Evolutionary conservation across 2,113 vertebrate species (phyloP), one percentile per base, ranked within the genome.

Genomic region (Ameiurus melas): DNA sequence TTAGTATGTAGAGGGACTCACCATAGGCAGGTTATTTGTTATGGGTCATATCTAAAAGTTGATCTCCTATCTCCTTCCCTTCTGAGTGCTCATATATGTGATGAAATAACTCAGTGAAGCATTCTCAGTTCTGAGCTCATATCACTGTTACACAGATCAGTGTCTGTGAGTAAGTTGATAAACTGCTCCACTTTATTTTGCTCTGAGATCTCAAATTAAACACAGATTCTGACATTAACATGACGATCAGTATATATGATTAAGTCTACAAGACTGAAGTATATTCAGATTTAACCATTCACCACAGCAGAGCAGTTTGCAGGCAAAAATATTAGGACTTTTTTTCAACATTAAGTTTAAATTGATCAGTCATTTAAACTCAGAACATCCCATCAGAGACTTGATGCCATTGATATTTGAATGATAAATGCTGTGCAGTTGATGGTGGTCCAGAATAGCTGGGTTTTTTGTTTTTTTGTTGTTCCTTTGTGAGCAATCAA

Each of bases 171-270:
- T 57, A 57, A 57, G 55, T 19, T 57, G 55, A 57, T 57, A 57
- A 57, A 19, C 16, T 57, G 14, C 19, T 16, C 4, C 55, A 57
- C 55, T 19, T 57, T 19, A 57, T 5, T 4, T 19, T 57, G 55
- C 16, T 57, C 55, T 57, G 55, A 57, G 55, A 57, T 57, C 55
- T 57, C 16, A 22, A 60, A 60, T 73, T 73, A 71, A 71, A 71
- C 30, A 2, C 30, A 2, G 5, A 16, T 73, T 19, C 51, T 9
- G 17, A 27, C 10, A 4, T 13, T 66, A 14, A 33, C 22, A n/a
- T 68, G 78, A 82, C 60, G 60, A 78, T 82, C 81, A 89, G 83
- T 86, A 79, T 16, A 62, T 83, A 91, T 87, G 62, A 43, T 22
- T 39, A 75, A 39, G 7, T 77, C 5, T 22, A 47, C 5, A 43